Conservation (phyloP, 2,797 vertebrate species). For the Rhinoraja longicauda region DNA sequence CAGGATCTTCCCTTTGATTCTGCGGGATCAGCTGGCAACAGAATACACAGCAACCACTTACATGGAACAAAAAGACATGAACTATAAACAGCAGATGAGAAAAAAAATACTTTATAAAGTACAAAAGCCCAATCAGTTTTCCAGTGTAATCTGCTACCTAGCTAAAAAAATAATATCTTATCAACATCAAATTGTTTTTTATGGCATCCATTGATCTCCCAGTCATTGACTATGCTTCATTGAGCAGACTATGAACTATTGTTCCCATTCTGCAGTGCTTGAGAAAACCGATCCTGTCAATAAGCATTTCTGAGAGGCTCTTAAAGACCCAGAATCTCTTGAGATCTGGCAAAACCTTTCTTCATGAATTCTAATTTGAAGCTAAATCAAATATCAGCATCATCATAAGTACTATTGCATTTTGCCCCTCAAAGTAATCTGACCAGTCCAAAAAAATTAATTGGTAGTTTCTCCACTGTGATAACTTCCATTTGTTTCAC, state of each 20-base stretch:
- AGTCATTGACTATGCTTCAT: neutral
- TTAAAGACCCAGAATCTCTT: neutral
- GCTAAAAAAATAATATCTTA: neutral
- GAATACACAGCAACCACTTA: slow-evolving; percentile 2
- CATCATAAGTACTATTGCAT: neutral
- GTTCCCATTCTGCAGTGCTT: neutral
- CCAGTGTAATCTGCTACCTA: neutral
- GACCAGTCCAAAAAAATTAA: neutral
- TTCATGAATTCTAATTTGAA: neutral
- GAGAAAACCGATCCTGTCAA: neutral
- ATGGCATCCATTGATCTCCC: neutral
- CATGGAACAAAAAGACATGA: slow-evolving; percentile 28
- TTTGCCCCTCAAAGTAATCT: neutral
- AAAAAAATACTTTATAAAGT: neutral
- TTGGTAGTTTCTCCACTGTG: neutral
- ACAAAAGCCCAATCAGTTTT: neutral
- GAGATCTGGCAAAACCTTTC: neutral
- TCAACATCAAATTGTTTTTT: neutral
- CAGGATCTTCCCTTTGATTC: slow-evolving; percentile 50
- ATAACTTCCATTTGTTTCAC: neutral
- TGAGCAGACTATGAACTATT: neutral
- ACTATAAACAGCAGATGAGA: slow-evolving; percentile 4
- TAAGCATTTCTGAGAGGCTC: neutral
- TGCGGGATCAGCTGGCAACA: slow-evolving; percentile 45
- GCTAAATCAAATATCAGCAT: neutral